Evolutionary conservation across 2,113 vertebrate genomes (phyloP), one percentile per base, ranked within the genome.

Genomic region (Hyaena hyaena): DNA sequence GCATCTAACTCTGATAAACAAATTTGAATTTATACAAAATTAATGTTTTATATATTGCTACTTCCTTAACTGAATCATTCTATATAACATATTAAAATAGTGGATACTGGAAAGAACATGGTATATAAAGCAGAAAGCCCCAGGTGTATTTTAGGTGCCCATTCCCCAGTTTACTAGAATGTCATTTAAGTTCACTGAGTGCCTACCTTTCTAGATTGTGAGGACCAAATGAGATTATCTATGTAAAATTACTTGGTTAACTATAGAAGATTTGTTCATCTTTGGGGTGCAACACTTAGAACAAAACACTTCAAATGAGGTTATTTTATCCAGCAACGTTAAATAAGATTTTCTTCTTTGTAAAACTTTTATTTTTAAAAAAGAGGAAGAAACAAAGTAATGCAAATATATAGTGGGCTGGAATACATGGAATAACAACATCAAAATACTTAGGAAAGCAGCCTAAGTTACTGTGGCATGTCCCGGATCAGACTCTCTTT

Each of bases 1-100:
- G 35, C 9, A 73, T 73, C 24, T 90, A 71, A 95, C 24, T 93
- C 82, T 90, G 26, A 43, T 94, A 79, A 94, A 69, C 9, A 79
- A 23, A 74, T 80, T 83, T 74, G 48, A 95, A 77, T 23, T 28
- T 28, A 24, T 96, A 71, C 15, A 84, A 65, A 92, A 65, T 87
- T 43, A 58, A 77, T n/a, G 19, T 79, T 87, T 90, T 43, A 43
- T 1, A 0, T 58, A 53, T 48, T 28, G 12, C 33, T 45, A 12
- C 10, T 76, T 69, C 19, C 26, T 95, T 88, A 93, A 43, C n/a
- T 84, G 45, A 90, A 48, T 39, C 5, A 5, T 58, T 6, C 12
- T 93, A 21, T 77, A 24, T 77, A n/a, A 58, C 35, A 21, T 39
- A 71, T 93, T 87, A 48, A 83, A 90, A 69, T 58, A 71, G 4